Percentiles rank a stretch among this genome's conserved stretches.
Evolutionary conservation across 2,113 vertebrate species (phyloP).

Genomic region (Cariama cristata): DNA sequence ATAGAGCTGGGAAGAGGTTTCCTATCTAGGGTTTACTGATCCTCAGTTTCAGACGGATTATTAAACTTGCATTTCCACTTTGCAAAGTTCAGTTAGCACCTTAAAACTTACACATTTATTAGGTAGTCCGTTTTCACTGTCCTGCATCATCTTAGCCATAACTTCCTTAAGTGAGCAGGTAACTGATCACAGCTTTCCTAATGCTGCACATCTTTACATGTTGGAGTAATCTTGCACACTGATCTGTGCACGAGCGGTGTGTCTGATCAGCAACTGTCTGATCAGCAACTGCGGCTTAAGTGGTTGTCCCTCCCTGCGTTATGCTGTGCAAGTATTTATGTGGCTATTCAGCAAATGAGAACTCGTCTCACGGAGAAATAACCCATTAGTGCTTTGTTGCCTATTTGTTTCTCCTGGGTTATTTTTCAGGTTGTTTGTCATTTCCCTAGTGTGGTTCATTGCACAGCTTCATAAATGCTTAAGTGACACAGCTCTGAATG

Average conservation of each 20-base stretch:
- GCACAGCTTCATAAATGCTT: not conserved
- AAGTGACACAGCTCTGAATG: not conserved
- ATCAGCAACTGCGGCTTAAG: not conserved
- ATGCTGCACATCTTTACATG: not conserved
- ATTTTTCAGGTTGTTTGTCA: not conserved
- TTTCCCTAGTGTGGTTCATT: not conserved
- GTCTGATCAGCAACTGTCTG: not conserved
- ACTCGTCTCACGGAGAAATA: not conserved
- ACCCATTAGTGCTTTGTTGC: not conserved
- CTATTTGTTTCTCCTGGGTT: not conserved
- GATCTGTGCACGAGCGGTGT: not conserved
- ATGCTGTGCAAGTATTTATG: not conserved
- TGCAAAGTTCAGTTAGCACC: not conserved
- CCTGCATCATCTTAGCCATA: not conserved
- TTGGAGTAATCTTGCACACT: not conserved
- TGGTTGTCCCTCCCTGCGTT: not conserved
- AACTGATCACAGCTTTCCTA: not conserved
- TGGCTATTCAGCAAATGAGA: not conserved
- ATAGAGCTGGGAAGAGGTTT: not conserved
- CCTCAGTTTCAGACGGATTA: not conserved
- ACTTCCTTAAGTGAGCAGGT: not conserved
- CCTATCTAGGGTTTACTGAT: not conserved
- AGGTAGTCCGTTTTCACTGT: not conserved
- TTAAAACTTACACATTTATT: not conserved
- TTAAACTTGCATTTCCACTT: not conserved